Evolutionary conservation across 2,113 vertebrate species (phyloP), one percentile per base, ranked within the genome.

Genomic region (Ginglymostoma cirratum): DNA sequence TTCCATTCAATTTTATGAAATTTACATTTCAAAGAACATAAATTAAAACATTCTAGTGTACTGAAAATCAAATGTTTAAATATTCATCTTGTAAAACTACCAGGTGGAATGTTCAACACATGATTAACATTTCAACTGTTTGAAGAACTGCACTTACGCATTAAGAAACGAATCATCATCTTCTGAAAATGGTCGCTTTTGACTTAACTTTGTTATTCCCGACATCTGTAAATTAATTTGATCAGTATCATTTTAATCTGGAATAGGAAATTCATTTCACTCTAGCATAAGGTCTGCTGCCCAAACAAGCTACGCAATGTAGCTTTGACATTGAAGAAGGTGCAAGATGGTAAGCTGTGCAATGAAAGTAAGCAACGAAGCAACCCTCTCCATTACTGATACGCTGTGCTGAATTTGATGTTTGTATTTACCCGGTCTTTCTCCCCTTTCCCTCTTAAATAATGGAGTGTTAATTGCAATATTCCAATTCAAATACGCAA

Each of bases 151-250:
- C 42, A 95, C 94, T 95, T 95, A 95, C 94, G 30, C 5, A 8
- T 72, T 27, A 72, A 76, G 67, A 76, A 95, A 95, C 30, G 94
- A 95, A 14, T 94, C 93, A 48, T 95, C 94, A 6, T 95, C 67
- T 76, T 95, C 93, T 72, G 92, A 70, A 94, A 94, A 45, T 30
- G 92, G 92, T 27, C 67, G n/a, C 45, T 94, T 94, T 24, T 94
- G 65, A 21, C 92, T 70, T 45, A 24, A 10, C 38, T 45, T 27
- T 27, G 92, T 72, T 52, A 48, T 76, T 95, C 7, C 24, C 21
- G 94, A 95, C 42, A 30, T 48, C 94, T 95, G 66, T 52, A 95
- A 95, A 72, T 95, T 48, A 72, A 95, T 70, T 92, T 93, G 89
- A 67, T 38, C 61, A 66, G n/a, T 65, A 38, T 93, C 15, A 93